Conservation (phyloP, 2,888 invertebrate genomes). For the Chrysopilus asiliformis region DNA sequence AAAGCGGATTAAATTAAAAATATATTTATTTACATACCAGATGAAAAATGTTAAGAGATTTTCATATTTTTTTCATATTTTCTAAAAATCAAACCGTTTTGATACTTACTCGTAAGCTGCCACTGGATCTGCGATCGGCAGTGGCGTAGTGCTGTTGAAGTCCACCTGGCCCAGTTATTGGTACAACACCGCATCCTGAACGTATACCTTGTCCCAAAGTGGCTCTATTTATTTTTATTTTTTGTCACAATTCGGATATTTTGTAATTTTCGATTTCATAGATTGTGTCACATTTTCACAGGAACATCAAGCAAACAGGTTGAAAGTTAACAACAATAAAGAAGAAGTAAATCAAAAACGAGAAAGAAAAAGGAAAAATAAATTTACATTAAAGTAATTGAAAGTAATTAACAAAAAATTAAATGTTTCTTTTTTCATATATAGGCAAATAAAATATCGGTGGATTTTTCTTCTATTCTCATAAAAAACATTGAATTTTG, state of each 20-base stretch:
- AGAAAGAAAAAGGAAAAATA: conserved; percentile 8
- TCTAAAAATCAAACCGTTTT: too few relatives aligned
- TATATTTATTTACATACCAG: neutral
- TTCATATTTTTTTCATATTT: conserved; percentile 1
- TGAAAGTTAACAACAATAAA: conserved; percentile 13
- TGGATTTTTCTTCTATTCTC: too few relatives aligned
- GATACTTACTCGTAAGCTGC: conserved; percentile 34
- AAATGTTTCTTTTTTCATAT: too few relatives aligned
- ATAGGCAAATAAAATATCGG: too few relatives aligned
- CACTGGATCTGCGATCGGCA: conserved; percentile 34
- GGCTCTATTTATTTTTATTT: conserved; percentile 27
- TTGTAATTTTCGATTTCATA: conserved; percentile 8
- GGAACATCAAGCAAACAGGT: conserved; percentile 10
- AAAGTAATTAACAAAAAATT: too few relatives aligned
- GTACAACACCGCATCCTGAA: conserved; percentile 36
- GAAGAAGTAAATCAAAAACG: conserved; percentile 13
- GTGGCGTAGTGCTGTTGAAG: conserved; percentile 34
- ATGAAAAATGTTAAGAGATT: conserved; percentile 9
- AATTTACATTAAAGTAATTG: neutral
- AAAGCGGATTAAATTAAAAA: neutral
- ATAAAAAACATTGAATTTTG: too few relatives aligned
- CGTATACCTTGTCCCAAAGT: conserved; percentile 38
- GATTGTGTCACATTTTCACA: conserved; percentile 6
- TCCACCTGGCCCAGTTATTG: conserved; percentile 35
- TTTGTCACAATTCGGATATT: conserved; percentile 8